Evolutionary conservation across 2,113 vertebrate genomes (phyloP).

Genomic region (Anoura caudifer): DNA sequence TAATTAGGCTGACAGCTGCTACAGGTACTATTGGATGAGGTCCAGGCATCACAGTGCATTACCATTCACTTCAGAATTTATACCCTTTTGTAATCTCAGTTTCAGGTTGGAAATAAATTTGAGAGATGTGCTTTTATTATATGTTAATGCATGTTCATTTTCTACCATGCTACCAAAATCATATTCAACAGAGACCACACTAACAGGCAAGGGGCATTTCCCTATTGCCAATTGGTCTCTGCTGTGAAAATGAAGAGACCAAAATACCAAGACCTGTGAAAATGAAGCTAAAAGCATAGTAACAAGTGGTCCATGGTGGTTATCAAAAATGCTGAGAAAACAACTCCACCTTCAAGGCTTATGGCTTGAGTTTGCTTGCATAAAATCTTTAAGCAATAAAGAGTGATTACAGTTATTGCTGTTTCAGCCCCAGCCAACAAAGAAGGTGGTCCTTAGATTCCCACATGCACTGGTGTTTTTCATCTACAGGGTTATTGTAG

Average conservation of each 20-base stretch:
- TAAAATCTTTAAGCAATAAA: conserved; percentile 63
- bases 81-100: conserved; percentile 82
- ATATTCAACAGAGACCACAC: conserved; percentile 49
- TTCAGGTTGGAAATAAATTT: conserved; percentile 70
- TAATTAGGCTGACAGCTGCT: conserved; percentile 86
- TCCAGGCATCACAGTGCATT: conserved; percentile 81
- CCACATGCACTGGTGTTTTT: neutral
- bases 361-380: conserved; percentile 54
- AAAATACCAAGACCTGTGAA: neutral
- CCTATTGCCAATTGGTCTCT: neutral
- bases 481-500: neutral
- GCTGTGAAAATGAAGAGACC: too few species aligned
- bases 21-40: conserved; percentile 82
- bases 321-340: conserved; percentile 35
- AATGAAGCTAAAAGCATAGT: conserved; percentile 16
- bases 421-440: conserved; percentile 41
- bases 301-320: neutral
- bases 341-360: conserved; percentile 46
- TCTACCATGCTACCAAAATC: conserved; percentile 27
- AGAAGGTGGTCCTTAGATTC: conserved; percentile 60
- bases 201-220: conserved; percentile 26
- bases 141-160: conserved; percentile 77
- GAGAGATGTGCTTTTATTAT: conserved; percentile 79
- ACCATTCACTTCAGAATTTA: conserved; percentile 83
- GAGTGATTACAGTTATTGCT: conserved; percentile 57